Evolutionary conservation across 2,113 vertebrate species (phyloP).

Genomic region (Lichenostomus cassidix): DNA sequence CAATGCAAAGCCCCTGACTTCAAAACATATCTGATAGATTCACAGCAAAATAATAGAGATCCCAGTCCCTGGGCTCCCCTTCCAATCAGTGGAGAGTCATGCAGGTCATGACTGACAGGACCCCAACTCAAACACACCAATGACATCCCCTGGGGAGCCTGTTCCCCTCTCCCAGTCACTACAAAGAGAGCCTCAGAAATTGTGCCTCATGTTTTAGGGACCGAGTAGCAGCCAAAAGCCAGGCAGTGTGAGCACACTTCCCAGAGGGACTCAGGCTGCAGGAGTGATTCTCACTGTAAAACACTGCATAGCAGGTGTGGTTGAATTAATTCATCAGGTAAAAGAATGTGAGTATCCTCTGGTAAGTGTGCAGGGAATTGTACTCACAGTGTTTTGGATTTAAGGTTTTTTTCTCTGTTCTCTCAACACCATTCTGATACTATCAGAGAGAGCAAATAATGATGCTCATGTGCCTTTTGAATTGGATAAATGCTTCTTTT

Average conservation of each 20-base stretch:
- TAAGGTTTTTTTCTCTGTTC: neutral
- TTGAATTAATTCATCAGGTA: neutral
- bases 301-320: neutral
- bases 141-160: neutral
- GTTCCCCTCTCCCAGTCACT: neutral
- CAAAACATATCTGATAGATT: neutral
- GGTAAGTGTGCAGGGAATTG: neutral
- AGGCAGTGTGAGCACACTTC: neutral
- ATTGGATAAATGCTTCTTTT: neutral
- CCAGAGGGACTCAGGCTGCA: neutral
- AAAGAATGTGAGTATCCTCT: neutral
- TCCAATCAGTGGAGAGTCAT: neutral
- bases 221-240: neutral
- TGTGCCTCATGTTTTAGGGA: neutral
- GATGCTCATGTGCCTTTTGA: neutral
- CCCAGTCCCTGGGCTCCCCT: neutral
- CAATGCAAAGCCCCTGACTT: neutral
- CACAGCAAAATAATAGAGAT: neutral
- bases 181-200: neutral
- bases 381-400: neutral
- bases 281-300: neutral
- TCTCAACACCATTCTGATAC: neutral
- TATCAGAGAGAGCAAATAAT: neutral
- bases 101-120: neutral
- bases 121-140: rapidly evolving